Evolutionary conservation across 2,113 vertebrate species (phyloP), one percentile per base, ranked within the genome.

Genomic region (Parus major): DNA sequence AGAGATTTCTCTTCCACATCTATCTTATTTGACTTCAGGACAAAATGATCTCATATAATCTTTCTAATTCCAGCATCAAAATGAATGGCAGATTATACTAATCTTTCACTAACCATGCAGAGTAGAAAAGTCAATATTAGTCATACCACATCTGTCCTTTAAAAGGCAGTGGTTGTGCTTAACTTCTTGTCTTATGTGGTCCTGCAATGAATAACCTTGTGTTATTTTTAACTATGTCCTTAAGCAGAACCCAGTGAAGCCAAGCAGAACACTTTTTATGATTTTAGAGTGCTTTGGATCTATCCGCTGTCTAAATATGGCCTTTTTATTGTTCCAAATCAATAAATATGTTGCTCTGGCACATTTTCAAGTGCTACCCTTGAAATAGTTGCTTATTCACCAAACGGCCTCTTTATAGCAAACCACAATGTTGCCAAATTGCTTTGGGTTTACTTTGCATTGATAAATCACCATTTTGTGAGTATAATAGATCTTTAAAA

Each of bases 121-220:
- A 85, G 44, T 18, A 79, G 44, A 76, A 91, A 70, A 85, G 78
- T 90, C 66, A 85, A 39, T 94, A 64, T 91, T 82, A 92, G 53
- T 21, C 24, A 18, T 49, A 16, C 2, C 10, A 33, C 28, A 64
- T 49, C 73, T 79, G 19, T 33, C 41, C 47, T 91, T 82, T 71
- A 28, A 83, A 88, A 68, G 64, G 5, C 23, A 52, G 18, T 13
- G 15, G 1, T 50, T 70, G 4, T 70, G 24, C 60, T 87, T 90
- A 72, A 56, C 69, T 70, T 36, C 17, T 53, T 70, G 64, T 23
- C 16, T 57, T 77, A 21, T 0, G 3, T 17, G 28, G 63, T 24
- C 77, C 20, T 71, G 27, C 44, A 90, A 3, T 29, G 33, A 91
- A 55, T 78, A 83, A 87, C 52, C 85, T 87, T 82, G 21, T 36